Evolutionary conservation across 2,888 invertebrate species (phyloP).

Genomic region (Caenorhabditis virilis): DNA sequence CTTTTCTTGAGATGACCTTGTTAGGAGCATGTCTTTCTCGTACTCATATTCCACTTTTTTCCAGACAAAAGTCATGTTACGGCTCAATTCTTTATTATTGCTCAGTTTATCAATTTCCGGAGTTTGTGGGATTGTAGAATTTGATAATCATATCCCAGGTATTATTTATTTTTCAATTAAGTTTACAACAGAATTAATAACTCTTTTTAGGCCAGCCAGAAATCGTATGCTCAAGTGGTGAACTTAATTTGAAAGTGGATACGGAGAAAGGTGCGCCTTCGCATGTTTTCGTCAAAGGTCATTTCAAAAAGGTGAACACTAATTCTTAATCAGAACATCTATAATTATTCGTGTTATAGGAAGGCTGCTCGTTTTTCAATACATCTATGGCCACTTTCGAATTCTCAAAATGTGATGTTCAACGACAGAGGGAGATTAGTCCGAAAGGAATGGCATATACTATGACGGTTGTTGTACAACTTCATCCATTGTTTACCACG

Average conservation of each 20-base stretch:
- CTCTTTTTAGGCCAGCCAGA: neutral
- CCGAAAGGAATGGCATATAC: constrained; percentile 65
- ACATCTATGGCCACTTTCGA: constrained; percentile 57
- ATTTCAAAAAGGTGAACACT: constrained; percentile 51
- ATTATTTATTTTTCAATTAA: neutral
- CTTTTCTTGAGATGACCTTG: neutral
- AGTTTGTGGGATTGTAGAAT: neutral
- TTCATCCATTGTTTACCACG: constrained; percentile 65
- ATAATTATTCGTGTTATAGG: constrained; percentile 29
- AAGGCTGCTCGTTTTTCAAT: constrained; percentile 56
- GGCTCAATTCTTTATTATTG: neutral
- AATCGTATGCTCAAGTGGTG: constrained; percentile 2
- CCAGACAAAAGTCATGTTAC: neutral
- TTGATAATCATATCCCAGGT: constrained; percentile 1
- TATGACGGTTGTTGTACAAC: constrained; percentile 66
- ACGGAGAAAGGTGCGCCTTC: constrained; percentile 53
- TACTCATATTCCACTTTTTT: neutral
- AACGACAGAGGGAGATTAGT: constrained; percentile 63
- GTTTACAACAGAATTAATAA: neutral
- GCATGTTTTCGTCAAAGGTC: constrained; percentile 64
- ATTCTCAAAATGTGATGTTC: constrained; percentile 63
- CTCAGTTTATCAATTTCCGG: neutral
- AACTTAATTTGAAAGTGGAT: constrained; percentile 42
- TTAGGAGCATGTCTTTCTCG: neutral
- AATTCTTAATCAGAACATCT: too few relatives aligned